Percentiles rank a stretch among this genome's conserved stretches.
Conservation (phyloP, 1,140 invertebrate genomes). For the Belonocnema kinseyi region DNA sequence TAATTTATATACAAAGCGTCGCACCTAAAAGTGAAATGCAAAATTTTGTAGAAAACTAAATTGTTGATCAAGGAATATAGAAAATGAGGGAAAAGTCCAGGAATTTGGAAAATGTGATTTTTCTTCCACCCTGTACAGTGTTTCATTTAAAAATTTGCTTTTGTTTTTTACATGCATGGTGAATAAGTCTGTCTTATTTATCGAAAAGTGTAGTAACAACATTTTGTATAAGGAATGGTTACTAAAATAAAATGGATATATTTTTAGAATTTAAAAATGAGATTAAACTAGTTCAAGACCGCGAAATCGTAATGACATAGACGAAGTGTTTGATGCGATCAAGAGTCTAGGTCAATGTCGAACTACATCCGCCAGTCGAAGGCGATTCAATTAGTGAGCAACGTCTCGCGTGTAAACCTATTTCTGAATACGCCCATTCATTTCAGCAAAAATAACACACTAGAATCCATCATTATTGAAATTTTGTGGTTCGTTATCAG, state of each 20-base stretch:
- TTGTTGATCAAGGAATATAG: too few species aligned
- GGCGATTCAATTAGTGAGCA: not conserved
- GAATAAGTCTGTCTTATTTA: too few species aligned
- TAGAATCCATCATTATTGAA: not conserved
- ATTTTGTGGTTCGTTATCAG: constrained; percentile 18
- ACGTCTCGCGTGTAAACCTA: constrained; percentile 3
- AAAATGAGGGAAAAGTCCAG: too few species aligned
- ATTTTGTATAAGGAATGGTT: not conserved
- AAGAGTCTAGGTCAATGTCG: not conserved
- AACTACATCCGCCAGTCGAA: not conserved
- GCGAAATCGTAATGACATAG: not conserved
- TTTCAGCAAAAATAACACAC: constrained; percentile 17
- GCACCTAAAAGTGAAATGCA: too few species aligned
- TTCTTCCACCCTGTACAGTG: too few species aligned
- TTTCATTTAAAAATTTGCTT: too few species aligned
- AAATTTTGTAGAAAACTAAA: too few species aligned
- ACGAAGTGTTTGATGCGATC: not conserved
- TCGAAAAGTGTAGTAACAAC: too few species aligned
- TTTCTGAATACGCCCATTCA: not conserved
- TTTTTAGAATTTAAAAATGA: not conserved
- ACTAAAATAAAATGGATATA: not conserved
- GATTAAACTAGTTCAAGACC: not conserved
- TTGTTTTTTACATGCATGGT: too few species aligned
- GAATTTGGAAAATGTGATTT: too few species aligned
- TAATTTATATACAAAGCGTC: too few species aligned